Evolutionary conservation across 2,888 invertebrate species (phyloP), one percentile per base, ranked within the genome.

Genomic region (Drosophila suboccidentalis): DNA sequence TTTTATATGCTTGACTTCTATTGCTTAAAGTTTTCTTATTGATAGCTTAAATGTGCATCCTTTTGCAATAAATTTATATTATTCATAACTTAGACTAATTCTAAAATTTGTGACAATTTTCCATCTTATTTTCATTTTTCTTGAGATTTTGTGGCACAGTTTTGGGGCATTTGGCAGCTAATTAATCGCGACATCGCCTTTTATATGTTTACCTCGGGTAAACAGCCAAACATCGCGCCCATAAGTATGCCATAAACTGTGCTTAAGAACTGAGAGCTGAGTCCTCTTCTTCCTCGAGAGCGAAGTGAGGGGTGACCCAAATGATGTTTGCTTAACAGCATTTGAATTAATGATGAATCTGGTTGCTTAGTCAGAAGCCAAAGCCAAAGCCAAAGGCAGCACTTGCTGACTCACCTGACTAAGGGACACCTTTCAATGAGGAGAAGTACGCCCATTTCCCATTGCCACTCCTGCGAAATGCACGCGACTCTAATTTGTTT

Each of bases 291-390:
- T 38, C 15, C 36, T 34, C 17, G 15, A 32, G 15, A 8, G 4
- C 6, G 49, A 17, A 6, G 17, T n/a, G 55, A 11, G 17, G 17
- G 36, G 11, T 19, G 44, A 43, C 10, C 59, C 58, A 64, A 80
- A 73, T 78, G 70, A 73, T 77, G 80, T 75, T 73, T 71, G 66
- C 69, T 50, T 79, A 73, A 77, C 71, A 71, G 63, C 75, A 75
- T 75, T 83, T 81, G 84, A 69, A 81, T 87, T 71, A 79, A 80
- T 82, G 86, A 76, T 87, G 82, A 72, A 71, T 78, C 60, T 46
- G 62, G 62, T 65, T 70, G 80, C 75, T 74, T 71, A 62, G 75
- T 60, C 64, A 78, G 58, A 62, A 54, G 80, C 66, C 49, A 61
- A 17, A 65, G 65, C 68, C 29, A 44, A 26, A n/a, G n/a, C n/a